Conservation (phyloP, 1,140 invertebrate species). For the Lasioglossum baleicum region DNA sequence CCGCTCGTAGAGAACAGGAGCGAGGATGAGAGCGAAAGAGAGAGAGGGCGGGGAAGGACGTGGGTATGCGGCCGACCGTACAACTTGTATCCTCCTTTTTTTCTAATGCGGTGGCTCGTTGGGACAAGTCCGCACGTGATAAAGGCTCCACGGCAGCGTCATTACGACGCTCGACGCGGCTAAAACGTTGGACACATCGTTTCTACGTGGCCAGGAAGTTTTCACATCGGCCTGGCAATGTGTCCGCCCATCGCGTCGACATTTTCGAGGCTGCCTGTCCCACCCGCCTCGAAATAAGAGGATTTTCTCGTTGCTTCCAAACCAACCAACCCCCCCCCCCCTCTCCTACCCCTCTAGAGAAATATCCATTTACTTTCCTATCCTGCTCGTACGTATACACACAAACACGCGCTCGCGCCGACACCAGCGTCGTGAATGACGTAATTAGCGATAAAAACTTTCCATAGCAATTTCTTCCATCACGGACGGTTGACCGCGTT, state of each 20-base stretch:
- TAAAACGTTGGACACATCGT: slow-evolving; percentile 63
- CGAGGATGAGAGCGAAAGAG: slow-evolving; percentile 20
- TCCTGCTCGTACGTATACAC: too few relatives aligned
- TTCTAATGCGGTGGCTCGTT: slow-evolving; percentile 41
- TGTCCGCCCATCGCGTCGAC: slow-evolving; percentile 46
- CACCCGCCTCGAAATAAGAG: slow-evolving; percentile 54
- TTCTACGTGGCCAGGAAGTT: slow-evolving; percentile 64
- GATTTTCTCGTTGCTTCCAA: slow-evolving; percentile 46
- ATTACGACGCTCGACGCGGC: slow-evolving; percentile 54
- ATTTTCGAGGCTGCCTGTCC: slow-evolving; percentile 20
- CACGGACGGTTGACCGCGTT: slow-evolving; percentile 59
- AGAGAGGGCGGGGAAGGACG: background rate
- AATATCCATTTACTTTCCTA: slow-evolving; percentile 13
- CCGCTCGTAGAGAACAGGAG: slow-evolving; percentile 24
- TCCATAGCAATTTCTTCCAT: slow-evolving; percentile 59
- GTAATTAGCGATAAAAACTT: slow-evolving; percentile 71
- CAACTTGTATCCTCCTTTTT: slow-evolving; percentile 28
- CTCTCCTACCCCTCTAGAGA: background rate
- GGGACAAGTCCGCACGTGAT: slow-evolving; percentile 55
- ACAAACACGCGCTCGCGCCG: background rate
- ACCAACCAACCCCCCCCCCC: too few relatives aligned
- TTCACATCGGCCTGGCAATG: slow-evolving; percentile 52
- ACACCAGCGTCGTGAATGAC: slow-evolving; percentile 12
- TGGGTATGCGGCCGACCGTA: background rate
- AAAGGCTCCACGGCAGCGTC: slow-evolving; percentile 54